These are phyloP conservation scores for Tuberolachnus salignus DNA, from an alignment of 2,888 invertebrate genomes.

Conservation along the genomic window DNA sequence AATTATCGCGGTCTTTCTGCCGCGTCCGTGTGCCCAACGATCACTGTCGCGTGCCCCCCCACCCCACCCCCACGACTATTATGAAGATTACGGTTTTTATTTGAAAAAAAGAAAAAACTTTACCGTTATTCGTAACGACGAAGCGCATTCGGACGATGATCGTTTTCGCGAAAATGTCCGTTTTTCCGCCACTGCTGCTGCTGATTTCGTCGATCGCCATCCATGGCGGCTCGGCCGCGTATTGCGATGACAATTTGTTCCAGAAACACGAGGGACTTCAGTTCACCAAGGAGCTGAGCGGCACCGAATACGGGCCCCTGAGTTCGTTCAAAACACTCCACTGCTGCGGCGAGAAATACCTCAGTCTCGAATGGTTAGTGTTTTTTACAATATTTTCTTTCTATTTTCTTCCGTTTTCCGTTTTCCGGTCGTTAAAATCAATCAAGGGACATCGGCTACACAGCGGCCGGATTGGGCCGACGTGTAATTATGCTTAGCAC, in stretches of 20 bases:
- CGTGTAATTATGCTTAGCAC: too few relatives aligned
- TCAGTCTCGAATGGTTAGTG: slow-evolving; percentile 80
- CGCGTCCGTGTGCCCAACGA: background rate
- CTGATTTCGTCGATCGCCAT: background rate
- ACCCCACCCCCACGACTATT: too few relatives aligned
- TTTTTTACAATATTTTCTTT: background rate
- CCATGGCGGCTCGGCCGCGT: slow-evolving; percentile 14
- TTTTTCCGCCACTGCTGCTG: background rate
- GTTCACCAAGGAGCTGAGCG: slow-evolving; percentile 76
- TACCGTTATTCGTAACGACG: background rate
- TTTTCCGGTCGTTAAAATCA: too few relatives aligned
- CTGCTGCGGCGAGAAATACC: slow-evolving; percentile 77
- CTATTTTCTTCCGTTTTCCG: too few relatives aligned
- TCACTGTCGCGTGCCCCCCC: too few relatives aligned
- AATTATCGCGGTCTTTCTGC: background rate
- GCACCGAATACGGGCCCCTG: slow-evolving; percentile 72
- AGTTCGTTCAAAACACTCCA: slow-evolving; percentile 77
- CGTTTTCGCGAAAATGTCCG: background rate
- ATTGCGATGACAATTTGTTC: slow-evolving; percentile 36
- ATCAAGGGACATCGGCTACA: too few relatives aligned
- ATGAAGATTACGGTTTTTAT: too few relatives aligned
- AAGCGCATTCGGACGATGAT: too few relatives aligned
- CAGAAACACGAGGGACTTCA: slow-evolving; percentile 65
- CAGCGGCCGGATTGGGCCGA: too few relatives aligned
- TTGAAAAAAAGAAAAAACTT: background rate